Base-by-base conservation (phyloP, 2,113 vertebrate genomes). In the Rhizomys pruinosus region DNA sequence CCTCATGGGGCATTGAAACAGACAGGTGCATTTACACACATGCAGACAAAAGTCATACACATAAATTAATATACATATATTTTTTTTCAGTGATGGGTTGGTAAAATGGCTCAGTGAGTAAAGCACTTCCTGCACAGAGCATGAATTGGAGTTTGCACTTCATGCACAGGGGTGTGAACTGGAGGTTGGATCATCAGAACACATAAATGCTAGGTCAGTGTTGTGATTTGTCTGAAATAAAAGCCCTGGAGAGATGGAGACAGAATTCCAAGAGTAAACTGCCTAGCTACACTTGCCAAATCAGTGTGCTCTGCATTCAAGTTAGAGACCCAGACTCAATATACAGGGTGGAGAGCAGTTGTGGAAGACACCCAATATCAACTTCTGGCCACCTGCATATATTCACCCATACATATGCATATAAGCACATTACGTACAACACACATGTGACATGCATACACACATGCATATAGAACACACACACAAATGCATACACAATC, bases 131-230 rank as follows among this genome's bases (percentile, higher is more conserved):
- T 44, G 9, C 27, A 44, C 25, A 44, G 11, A 0, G n/a, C n/a
- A n/a, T n/a, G n/a, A n/a, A n/a, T n/a, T n/a, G n/a, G n/a, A n/a
- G n/a, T n/a, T n/a, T n/a, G 25, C 0, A 15, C 64, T 44, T 12
- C 13, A 25, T 44, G 9, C 27, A 44, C 25, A 44, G 11, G 0
- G 9, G 20, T 22, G 27, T 19, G 15, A 2, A 37, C 1, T 32
- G n/a, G 3, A 81, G 15, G 12, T n/a, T 61, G 55, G 55, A 27
- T 27, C 55, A 17, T 34, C 22, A 80, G 29, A 11, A 55, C 29
- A 34, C 4, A 15, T 55, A 34, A 16, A 23, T 23, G n/a, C 32
- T 19, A 79, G 52, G 11, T 52, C 7, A 63, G 8, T 29, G 11
- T 19, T 32, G 7, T 19, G 37, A 17, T 8, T 15, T 11, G 4